Conservation (phyloP, 2,797 vertebrate genomes). For the Phrynocephalus forsythii region DNA sequence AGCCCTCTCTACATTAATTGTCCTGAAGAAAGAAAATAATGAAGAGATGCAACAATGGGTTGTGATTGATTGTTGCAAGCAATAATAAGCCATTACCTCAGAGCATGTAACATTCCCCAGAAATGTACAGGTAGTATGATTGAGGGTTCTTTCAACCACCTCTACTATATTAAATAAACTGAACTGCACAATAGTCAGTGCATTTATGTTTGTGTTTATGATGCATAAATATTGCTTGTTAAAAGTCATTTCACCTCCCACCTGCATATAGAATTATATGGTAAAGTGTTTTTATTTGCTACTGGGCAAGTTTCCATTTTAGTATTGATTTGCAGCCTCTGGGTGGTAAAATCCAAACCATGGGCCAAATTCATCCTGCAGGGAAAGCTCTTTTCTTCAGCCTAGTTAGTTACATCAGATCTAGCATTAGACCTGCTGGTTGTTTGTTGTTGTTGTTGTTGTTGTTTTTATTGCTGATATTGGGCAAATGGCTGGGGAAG, state of each 20-base stretch:
- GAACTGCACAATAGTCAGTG: slow-evolving; percentile 16
- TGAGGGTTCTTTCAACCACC: slow-evolving; percentile 12
- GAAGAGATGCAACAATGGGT: neutral
- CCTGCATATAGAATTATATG: slow-evolving; percentile 1
- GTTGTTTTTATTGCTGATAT: neutral
- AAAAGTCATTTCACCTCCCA: slow-evolving; percentile 31
- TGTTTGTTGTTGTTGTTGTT: neutral
- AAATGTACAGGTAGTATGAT: neutral
- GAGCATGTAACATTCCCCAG: neutral
- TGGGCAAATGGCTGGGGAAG: neutral
- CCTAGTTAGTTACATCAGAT: neutral
- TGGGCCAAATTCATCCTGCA: slow-evolving; percentile 24
- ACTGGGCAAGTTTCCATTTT: slow-evolving; percentile 21
- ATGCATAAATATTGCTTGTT: slow-evolving; percentile 43
- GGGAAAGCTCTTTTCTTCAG: slow-evolving; percentile 18
- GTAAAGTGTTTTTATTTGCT: slow-evolving; percentile 51
- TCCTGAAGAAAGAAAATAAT: neutral
- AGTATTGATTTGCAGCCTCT: accelerated
- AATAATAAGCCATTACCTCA: neutral
- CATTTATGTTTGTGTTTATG: slow-evolving; percentile 27
- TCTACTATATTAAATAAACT: slow-evolving; percentile 41
- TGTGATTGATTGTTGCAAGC: neutral
- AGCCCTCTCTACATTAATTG: neutral
- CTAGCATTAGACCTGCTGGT: neutral
- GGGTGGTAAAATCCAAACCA: slow-evolving; percentile 29